Evolutionary conservation across 1,140 invertebrate genomes (phyloP).

Genomic region (Aphelinus certus): DNA sequence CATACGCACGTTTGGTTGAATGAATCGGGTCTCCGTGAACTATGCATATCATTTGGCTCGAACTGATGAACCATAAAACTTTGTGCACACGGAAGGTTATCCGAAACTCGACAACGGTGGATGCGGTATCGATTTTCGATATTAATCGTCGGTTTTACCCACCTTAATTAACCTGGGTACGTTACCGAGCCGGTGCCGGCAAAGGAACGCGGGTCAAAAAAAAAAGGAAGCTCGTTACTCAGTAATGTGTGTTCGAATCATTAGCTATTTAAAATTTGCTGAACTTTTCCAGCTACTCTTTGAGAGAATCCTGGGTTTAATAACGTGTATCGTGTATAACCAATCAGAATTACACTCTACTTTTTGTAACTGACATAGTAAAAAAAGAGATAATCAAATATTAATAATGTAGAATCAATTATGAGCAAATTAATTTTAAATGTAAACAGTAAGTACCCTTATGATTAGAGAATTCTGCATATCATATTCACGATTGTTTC

Average conservation of each 20-base stretch:
- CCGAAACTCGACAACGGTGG: not conserved
- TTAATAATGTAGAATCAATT: too few relatives aligned
- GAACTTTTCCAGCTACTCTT: not conserved
- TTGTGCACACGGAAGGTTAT: not conserved
- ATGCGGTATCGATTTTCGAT: slow-evolving; percentile 27
- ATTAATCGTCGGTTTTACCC: slow-evolving; percentile 6
- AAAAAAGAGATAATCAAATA: too few relatives aligned
- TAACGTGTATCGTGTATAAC: too few relatives aligned
- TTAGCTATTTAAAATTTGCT: slow-evolving; percentile 22
- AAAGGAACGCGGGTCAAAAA: not conserved
- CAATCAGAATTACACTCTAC: too few relatives aligned
- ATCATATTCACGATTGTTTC: too few relatives aligned
- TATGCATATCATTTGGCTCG: not conserved
- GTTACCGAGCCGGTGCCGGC: not conserved
- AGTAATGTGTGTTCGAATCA: not conserved
- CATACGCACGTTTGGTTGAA: too few relatives aligned
- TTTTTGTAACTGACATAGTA: too few relatives aligned
- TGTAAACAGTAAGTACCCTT: too few relatives aligned
- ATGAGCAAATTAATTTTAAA: too few relatives aligned
- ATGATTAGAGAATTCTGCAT: too few relatives aligned
- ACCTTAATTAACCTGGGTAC: slow-evolving; percentile 16
- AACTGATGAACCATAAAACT: not conserved
- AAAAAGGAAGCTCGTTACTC: slow-evolving; percentile 18
- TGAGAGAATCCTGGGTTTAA: too few relatives aligned
- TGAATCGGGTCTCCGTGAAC: too few relatives aligned